Percentiles rank a stretch among this genome's conserved stretches.
Conservation (phyloP, 2,888 invertebrate species). For the Eremobia ochroleuca region DNA sequence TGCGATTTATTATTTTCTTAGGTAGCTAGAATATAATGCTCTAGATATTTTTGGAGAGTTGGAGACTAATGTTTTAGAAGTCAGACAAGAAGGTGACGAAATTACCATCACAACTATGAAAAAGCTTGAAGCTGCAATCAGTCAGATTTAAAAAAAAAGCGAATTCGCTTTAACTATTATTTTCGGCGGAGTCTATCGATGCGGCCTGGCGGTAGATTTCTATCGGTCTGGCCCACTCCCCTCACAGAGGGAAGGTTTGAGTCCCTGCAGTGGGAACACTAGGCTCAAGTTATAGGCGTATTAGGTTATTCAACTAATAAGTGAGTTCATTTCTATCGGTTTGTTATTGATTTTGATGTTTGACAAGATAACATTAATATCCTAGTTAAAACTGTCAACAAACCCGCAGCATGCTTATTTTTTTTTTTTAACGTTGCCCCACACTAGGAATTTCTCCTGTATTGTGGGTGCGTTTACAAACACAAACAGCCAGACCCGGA, state of each 20-base stretch:
- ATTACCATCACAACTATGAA: neutral
- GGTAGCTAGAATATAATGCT: neutral
- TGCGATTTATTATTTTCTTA: neutral
- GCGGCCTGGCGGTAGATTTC: neutral
- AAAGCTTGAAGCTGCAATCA: neutral
- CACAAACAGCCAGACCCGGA: no score
- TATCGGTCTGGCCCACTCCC: neutral
- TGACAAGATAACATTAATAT: neutral
- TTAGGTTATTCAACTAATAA: neutral
- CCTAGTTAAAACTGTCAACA: constrained; percentile 3
- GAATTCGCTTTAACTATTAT: neutral
- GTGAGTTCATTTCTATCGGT: neutral
- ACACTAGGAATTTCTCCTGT: no score
- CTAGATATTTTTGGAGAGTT: neutral
- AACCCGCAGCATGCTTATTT: neutral
- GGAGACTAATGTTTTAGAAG: neutral
- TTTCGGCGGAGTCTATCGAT: neutral
- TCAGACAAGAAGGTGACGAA: neutral
- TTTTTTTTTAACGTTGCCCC: no score
- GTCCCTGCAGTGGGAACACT: neutral
- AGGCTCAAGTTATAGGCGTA: neutral
- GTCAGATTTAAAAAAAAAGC: neutral
- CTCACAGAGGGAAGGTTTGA: no score
- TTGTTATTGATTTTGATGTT: neutral
- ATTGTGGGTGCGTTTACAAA: no score